Percentiles rank a stretch among this genome's conserved stretches.
Conservation (phyloP, 2,797 vertebrate genomes). For the Graptemys geographica region DNA sequence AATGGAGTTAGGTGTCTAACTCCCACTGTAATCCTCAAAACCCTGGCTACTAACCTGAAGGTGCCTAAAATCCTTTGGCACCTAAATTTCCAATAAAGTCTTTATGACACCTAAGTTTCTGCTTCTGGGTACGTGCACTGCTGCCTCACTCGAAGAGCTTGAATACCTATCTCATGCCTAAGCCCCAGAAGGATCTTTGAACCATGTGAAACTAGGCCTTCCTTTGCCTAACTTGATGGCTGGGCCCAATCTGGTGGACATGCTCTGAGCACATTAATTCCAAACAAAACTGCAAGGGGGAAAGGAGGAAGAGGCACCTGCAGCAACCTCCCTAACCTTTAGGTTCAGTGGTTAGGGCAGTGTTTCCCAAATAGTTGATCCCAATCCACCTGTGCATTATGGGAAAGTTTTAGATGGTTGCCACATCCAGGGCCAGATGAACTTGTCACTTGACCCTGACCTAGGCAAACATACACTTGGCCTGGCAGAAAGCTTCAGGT, state of each 20-base stretch:
- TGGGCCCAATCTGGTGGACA: background rate
- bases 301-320: background rate
- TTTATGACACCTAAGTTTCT: background rate
- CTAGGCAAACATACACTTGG: background rate
- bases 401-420: background rate
- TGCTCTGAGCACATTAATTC: background rate
- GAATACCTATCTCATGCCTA: background rate
- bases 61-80: background rate
- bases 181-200: background rate
- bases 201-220: background rate
- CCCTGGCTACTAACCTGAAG: background rate
- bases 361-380: background rate
- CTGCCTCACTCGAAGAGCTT: too few relatives aligned
- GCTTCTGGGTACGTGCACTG: too few relatives aligned
- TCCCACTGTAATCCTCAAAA: background rate
- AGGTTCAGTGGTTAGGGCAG: background rate
- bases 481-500: background rate
- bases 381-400: background rate
- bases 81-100: background rate
- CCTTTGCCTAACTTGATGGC: background rate
- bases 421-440: background rate
- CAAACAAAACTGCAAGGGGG: background rate
- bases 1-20: too few relatives aligned
- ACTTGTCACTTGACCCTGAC: background rate
- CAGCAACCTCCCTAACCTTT: background rate